Evolutionary conservation across 2,113 vertebrate species (phyloP).

Genomic region (Nesoenas mayeri): DNA sequence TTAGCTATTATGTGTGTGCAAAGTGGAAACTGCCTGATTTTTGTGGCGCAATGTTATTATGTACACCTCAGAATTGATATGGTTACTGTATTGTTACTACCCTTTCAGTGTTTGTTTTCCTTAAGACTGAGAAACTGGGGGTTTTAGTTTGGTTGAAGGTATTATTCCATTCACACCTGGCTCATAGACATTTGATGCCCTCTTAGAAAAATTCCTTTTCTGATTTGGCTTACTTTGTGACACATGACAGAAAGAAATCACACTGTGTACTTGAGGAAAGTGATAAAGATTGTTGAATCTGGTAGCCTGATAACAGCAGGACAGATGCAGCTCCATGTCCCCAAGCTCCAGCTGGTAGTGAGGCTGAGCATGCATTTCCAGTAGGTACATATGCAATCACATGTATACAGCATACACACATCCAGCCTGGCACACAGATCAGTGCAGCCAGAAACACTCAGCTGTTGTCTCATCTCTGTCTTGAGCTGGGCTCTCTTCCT

Average conservation of each 20-base stretch:
- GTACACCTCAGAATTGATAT: neutral
- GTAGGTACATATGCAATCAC: no score
- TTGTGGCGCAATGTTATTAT: neutral
- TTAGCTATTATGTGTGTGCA: neutral
- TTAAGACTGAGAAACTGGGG: neutral
- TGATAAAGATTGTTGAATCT: neutral
- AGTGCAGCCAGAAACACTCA: neutral
- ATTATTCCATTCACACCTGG: neutral
- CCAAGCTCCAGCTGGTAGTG: neutral
- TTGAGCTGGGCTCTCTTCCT: neutral
- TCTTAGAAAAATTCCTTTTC: neutral
- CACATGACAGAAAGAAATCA: neutral
- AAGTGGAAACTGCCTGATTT: neutral
- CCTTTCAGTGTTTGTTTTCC: neutral
- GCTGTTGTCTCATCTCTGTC: accelerated
- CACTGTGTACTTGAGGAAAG: neutral
- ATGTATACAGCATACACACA: accelerated
- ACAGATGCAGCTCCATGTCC: neutral
- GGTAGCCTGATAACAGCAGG: neutral
- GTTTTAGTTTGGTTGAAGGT: constrained; percentile 6
- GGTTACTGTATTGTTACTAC: neutral
- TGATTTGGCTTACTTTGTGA: constrained; percentile 39
- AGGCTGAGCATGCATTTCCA: neutral
- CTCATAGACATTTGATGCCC: neutral
- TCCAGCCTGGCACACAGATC: accelerated